Percentiles rank a stretch among this genome's conserved stretches.
Evolutionary conservation across 2,888 invertebrate species (phyloP).

Genomic region (Heliothis peltigera): DNA sequence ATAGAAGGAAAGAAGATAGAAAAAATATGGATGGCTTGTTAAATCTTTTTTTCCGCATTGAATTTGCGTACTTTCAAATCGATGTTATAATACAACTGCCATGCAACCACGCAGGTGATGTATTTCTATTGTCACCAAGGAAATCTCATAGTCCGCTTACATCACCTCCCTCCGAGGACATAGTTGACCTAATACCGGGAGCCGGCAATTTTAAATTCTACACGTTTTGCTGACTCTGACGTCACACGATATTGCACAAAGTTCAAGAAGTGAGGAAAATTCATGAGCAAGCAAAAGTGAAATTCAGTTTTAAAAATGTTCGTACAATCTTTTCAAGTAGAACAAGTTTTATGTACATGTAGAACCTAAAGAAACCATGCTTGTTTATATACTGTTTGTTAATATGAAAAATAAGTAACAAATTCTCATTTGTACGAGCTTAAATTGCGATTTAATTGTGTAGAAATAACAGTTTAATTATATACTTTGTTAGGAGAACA

Average conservation of each 20-base stretch:
- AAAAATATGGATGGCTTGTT: too few species aligned
- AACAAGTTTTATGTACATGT: background rate
- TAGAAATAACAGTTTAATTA: slow-evolving; percentile 34
- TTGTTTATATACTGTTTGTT: background rate
- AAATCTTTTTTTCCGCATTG: too few species aligned
- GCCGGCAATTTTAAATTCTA: slow-evolving; percentile 44
- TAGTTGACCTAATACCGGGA: slow-evolving; percentile 7
- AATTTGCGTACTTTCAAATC: background rate
- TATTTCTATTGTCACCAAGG: background rate
- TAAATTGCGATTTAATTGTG: slow-evolving; percentile 36
- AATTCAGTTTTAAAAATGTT: slow-evolving; percentile 29
- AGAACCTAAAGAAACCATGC: slow-evolving; percentile 2
- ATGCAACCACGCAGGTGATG: background rate
- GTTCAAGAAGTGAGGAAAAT: slow-evolving; percentile 42
- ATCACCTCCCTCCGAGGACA: slow-evolving; percentile 20
- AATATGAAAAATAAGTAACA: slow-evolving; percentile 17
- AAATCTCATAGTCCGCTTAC: slow-evolving; percentile 21
- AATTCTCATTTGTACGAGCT: slow-evolving; percentile 20
- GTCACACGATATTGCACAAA: slow-evolving; percentile 36
- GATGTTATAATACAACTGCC: too few species aligned
- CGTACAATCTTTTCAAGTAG: slow-evolving; percentile 13
- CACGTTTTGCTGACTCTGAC: slow-evolving; percentile 52
- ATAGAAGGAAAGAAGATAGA: too few species aligned
- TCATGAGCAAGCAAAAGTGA: slow-evolving; percentile 29
- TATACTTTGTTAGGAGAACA: slow-evolving; percentile 29